Conservation (phyloP, 2,797 vertebrate species). For the Sebastes umbrosus region DNA sequence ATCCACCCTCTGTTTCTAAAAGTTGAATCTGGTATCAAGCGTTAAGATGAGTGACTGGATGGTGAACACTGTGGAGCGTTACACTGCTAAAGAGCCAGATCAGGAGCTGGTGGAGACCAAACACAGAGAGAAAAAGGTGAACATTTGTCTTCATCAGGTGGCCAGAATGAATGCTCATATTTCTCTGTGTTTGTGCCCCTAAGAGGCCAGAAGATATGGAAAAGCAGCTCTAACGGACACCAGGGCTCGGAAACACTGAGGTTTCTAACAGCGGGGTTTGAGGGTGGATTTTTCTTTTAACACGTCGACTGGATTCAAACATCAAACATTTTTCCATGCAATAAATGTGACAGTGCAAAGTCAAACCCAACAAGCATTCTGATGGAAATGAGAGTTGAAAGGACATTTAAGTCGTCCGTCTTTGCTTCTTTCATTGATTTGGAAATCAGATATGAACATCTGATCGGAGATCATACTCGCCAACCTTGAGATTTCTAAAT, state of each 20-base stretch:
- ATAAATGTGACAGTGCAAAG: neutral
- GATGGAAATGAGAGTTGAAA: rapidly evolving
- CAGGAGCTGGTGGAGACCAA: neutral
- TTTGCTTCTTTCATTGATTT: neutral
- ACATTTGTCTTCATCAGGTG: neutral
- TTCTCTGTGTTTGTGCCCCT: neutral
- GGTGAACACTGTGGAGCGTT: neutral
- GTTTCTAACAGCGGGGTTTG: neutral
- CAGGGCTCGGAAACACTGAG: too few species aligned
- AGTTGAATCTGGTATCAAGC: neutral
- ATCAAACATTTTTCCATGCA: neutral
- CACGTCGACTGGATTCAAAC: neutral
- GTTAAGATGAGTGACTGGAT: neutral
- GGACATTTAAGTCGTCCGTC: neutral
- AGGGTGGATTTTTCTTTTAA: slow-evolving; percentile 33
- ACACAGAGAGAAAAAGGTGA: neutral
- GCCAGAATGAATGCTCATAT: neutral
- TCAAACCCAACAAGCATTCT: neutral
- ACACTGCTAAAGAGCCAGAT: neutral
- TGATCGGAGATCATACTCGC: too few species aligned
- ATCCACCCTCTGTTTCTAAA: slow-evolving; percentile 13
- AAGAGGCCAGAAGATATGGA: neutral
- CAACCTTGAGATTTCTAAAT: too few species aligned
- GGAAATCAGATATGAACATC: neutral
- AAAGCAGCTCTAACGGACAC: neutral